Evolutionary conservation across 2,888 invertebrate species (phyloP), one percentile per base, ranked within the genome.

Genomic region (Thereva nobilitata): DNA sequence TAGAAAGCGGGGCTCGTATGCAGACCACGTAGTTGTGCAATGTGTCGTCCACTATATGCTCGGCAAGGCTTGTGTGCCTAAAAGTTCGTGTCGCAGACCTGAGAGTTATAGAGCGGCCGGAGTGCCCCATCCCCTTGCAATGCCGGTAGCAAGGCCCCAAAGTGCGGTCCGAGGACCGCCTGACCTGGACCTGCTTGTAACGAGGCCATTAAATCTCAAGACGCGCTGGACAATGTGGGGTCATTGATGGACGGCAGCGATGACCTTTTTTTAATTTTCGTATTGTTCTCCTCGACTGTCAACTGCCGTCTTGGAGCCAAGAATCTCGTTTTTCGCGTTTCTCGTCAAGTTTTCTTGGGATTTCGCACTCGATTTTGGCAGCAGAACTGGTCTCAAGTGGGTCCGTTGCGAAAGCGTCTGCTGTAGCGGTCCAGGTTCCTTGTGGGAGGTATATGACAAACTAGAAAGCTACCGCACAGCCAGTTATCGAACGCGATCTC

Each of bases 181-280:
- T 38, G 37, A 37, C 57, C 57, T 57, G 57, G 47, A 37, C 47
- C 47, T 45, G 47, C 7, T 37, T 47, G 38, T 44, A 10, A 47
- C 47, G 57, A 59, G 47, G 38, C 45, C 57, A 59, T 59, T 47
- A 59, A 59, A 59, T 44, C 47, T 59, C 37, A 47, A 45, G 57
- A 47, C 57, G 45, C 10, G 38, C 5, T 8, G 38, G 38, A 59
- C 47, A 59, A 59, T 47, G 47, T 37, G 57, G 37, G 57, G 57
- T 45, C 45, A 47, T 44, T 59, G 57, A 59, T 59, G 57, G 57
- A 59, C 9, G 57, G 47, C 47, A 59, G 47, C 47, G 57, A 59
- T 59, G 57, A 59, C 63, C 63, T 64, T 64, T 64, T 64, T 64
- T 64, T 64, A 64, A 64, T 64, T 64, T 64, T 64, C 52, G 63